Conservation (phyloP, 2,888 invertebrate genomes). For the Lithophane leautieri region DNA sequence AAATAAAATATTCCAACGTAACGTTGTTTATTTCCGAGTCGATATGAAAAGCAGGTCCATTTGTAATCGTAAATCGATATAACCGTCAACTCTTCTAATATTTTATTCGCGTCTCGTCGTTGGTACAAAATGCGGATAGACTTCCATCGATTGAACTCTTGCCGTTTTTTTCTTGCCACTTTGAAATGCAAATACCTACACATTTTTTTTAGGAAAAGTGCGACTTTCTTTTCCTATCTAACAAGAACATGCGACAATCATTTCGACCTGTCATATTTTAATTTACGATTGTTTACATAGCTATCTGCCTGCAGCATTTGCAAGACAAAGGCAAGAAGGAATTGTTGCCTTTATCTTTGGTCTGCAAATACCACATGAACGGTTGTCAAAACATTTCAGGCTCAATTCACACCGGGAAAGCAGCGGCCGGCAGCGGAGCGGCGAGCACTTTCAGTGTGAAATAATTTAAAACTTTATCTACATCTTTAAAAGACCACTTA, state of each 20-base stretch:
- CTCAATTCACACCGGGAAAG: too few species aligned
- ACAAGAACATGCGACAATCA: not conserved
- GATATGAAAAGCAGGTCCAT: constrained; percentile 26
- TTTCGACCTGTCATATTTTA: not conserved
- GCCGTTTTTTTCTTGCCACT: not conserved
- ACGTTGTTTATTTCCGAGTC: constrained; percentile 9
- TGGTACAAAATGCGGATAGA: constrained; percentile 7
- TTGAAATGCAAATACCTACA: constrained; percentile 12
- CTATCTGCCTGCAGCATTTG: not conserved
- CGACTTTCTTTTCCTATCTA: not conserved
- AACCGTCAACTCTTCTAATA: constrained; percentile 22
- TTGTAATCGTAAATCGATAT: constrained; percentile 38
- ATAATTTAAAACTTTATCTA: too few species aligned
- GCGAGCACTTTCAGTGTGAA: too few species aligned
- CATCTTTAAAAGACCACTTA: too few species aligned
- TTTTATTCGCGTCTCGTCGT: constrained; percentile 39
- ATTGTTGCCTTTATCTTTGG: too few species aligned
- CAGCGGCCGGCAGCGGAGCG: too few species aligned
- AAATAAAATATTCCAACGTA: constrained; percentile 5
- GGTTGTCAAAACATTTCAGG: not conserved
- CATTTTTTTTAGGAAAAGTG: not conserved
- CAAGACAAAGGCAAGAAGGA: too few species aligned
- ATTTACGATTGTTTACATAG: not conserved
- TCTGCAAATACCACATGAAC: not conserved
- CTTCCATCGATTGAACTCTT: not conserved